Base-by-base conservation (phyloP, 1,140 invertebrate genomes). In the Drosophila nigrodunni region DNA sequence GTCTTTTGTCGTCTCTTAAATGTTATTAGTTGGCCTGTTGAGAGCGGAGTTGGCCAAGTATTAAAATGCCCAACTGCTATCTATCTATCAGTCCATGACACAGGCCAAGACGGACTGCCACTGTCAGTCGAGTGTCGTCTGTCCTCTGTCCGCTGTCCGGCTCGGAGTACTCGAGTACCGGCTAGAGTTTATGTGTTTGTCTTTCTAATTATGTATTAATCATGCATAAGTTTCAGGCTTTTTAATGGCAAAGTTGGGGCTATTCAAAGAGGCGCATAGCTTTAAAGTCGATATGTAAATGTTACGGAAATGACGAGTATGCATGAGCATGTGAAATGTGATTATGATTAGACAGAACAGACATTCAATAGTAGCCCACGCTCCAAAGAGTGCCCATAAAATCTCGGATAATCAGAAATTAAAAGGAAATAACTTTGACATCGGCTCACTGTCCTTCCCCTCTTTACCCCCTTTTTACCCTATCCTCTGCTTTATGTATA, bases 191-290 rank as follows among this genome's bases (percentile, higher is more conserved):
- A 90, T 89, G 86, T 76, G 85, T 90, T 89, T 89, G 81, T 50
- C 86, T 89, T 90, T 73, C 81, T 89, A 89, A 89, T 89, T 89
- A 89, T 78, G 80, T 85, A 89, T 89, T 89, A 89, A 89, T 89
- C 85, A 89, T 89, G 85, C 85, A 88, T 89, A 88, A 89, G 80
- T 78, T 90, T 18, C 47, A 49, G 25, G n/a, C 35, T 30, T 64
- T 69, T 68, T 74, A 68, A 58, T 75, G 57, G 10, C 73, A 34
- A 21, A 37, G 25, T 49, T 65, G 39, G 50, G 57, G 39, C 69
- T 64, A 81, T 77, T 81, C 3, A 30, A 80, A 67, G 74, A 78
- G 65, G 60, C 69, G 70, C 77, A 89, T 80, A 72, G 66, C 60
- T 66, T 72, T 67, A 87, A 69, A 88, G 85, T 73, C 80, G 74